Evolutionary conservation across 2,113 vertebrate genomes (phyloP).

Genomic region (Oryzias curvinotus): DNA sequence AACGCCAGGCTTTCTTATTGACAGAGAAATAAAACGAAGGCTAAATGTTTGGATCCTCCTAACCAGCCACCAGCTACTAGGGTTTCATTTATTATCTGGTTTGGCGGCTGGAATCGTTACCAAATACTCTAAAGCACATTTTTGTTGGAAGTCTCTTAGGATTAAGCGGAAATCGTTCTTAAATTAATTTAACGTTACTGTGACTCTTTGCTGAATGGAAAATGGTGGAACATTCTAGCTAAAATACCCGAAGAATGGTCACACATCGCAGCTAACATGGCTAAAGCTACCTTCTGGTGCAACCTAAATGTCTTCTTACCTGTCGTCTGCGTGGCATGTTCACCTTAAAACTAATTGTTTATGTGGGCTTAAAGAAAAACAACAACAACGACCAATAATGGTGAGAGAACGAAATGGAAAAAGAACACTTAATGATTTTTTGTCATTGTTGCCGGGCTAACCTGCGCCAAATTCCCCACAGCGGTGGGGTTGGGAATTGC

Average conservation of each 20-base stretch:
- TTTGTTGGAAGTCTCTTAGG: rapidly evolving
- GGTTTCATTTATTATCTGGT: neutral
- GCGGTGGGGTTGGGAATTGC: slow-evolving; percentile 25
- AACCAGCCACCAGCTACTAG: neutral
- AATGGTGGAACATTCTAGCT: slow-evolving; percentile 14
- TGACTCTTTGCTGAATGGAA: slow-evolving; percentile 6
- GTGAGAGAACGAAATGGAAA: neutral
- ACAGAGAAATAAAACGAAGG: too few species aligned
- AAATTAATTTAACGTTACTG: neutral
- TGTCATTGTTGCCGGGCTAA: slow-evolving; percentile 24
- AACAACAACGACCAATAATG: neutral
- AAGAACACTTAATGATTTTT: slow-evolving; percentile 15
- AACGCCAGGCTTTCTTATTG: too few species aligned
- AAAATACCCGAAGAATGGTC: neutral
- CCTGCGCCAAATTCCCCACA: slow-evolving; percentile 54
- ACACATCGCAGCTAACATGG: slow-evolving; percentile 33
- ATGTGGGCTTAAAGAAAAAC: neutral
- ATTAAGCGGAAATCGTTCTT: neutral
- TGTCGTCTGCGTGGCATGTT: slow-evolving; percentile 72
- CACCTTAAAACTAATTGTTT: neutral
- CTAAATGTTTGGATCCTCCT: too few species aligned
- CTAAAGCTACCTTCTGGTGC: slow-evolving; percentile 46
- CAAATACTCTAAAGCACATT: neutral
- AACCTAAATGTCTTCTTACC: slow-evolving; percentile 60
- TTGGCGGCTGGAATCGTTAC: neutral